Base-by-base conservation (phyloP, 2,113 vertebrate species). In the Planiliza haematocheilus region DNA sequence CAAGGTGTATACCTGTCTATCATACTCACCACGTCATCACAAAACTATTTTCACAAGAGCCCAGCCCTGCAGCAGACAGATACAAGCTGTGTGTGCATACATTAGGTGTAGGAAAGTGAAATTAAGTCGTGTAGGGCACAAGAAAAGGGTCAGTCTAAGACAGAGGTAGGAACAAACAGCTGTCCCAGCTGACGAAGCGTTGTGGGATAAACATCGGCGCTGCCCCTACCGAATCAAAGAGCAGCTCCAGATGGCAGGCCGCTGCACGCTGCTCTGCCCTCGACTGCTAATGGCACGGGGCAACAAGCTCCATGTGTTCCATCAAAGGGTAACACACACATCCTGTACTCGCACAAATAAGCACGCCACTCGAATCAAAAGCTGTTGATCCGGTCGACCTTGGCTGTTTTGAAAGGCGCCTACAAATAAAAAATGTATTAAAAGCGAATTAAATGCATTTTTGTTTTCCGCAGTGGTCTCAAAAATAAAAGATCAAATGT, bases 231-330 rank as follows among this genome's bases (percentile, higher is more conserved):
- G 75, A 81, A 86, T 89, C 84, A 83, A 77, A 84, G 74, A 68
- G 62, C 64, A 24, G 65, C 65, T 53, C 76, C 90, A 91, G 89
- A 91, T 86, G 91, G 70, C 65, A 57, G 81, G 57, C n/a, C 58
- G 4, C 53, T 60, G 67, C 41, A 14, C 69, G 74, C 38, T 21
- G 74, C 57, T 67, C 56, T 58, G 34, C 69, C 43, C 69, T 45
- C 10, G 1, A 42, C 77, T 45, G 71, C 37, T 70, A 84, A 73
- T 46, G 66, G 67, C 62, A 64, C 8, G 9, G 66, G 64, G 45
- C 79, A 88, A 89, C 86, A 66, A 80, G 75, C 62, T 53, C 80
- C 88, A 85, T 87, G 79, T 88, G 90, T 85, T 49, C 75, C 67
- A 82, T 88, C 61, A 82, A 85, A 84, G 69, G 56, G 59, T 53